Percentiles rank a stretch among this genome's conserved stretches.
These are phyloP conservation scores for Neopipo cinnamomea DNA, from an alignment of 2,113 vertebrate species.

Conservation along the genomic window DNA sequence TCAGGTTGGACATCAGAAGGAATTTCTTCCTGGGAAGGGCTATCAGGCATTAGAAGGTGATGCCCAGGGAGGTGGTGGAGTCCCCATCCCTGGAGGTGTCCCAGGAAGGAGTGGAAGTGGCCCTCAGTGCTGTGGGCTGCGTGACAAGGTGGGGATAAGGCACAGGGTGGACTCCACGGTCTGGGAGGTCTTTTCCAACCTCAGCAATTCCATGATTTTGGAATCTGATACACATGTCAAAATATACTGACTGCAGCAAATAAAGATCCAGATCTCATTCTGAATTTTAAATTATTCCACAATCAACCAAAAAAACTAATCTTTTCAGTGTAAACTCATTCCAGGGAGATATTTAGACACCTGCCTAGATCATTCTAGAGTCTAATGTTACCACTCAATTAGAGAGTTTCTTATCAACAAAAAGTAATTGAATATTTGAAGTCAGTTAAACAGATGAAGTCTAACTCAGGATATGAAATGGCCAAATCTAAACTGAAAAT, in stretches of 20 bases:
- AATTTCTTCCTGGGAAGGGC: not conserved
- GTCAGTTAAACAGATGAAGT: not conserved
- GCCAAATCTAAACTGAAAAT: not conserved
- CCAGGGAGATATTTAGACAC: not conserved
- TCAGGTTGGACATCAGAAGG: not conserved
- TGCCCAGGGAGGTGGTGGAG: not conserved
- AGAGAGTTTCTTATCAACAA: not conserved
- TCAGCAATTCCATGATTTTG: not conserved
- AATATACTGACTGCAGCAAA: not conserved
- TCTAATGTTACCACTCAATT: not conserved
- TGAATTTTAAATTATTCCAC: not conserved
- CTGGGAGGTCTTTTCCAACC: not conserved
- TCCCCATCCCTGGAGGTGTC: not conserved
- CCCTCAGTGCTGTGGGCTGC: not conserved
- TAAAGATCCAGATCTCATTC: not conserved
- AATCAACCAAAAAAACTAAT: not conserved
- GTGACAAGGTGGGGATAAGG: accelerated
- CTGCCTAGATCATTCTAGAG: not conserved
- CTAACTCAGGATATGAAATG: not conserved
- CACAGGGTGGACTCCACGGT: accelerated
- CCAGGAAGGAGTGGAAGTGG: accelerated
- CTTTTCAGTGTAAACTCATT: not conserved
- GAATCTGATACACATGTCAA: not conserved
- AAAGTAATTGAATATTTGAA: not conserved
- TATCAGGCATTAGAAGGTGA: not conserved